Evolutionary conservation across 2,888 invertebrate genomes (phyloP), one percentile per base, ranked within the genome.

Genomic region (Neoscelio sp.): DNA sequence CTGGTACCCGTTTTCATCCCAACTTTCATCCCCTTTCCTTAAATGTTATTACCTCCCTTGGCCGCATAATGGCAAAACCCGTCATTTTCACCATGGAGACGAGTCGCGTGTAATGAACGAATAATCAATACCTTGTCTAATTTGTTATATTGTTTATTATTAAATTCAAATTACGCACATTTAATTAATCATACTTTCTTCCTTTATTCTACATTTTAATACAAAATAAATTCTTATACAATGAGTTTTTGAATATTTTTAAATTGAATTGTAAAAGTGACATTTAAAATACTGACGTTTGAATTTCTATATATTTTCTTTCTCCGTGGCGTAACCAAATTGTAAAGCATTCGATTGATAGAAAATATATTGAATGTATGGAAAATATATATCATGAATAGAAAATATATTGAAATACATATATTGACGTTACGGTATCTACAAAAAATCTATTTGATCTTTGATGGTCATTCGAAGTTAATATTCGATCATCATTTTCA

Each of bases 1-100:
- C 81, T 74, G 42, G 70, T 65, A 70, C 76, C 80, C 52, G 76
- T 76, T 60, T 67, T 52, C 58, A 46, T 56, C 62, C 76, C 40
- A 42, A 56, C 62, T 40, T 75, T 52, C 65, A 68, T 62, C 68
- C 79, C 62, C 67, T 52, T 67, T 52, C 58, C 68, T 65, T 54
- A 82, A 82, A 77, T 71, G 80, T 78, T 75, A 81, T 82, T 82
- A 81, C 80, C 65, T 20, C 76, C 60, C 50, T 68, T 54, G 54
- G 67, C 60, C 77, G 54, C 74, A 67, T 74, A 67, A 75, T 60
- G 64, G 33, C 33, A 58, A 33, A 26, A 28, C 54, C 50, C 73
- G 70, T 80, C 77, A 78, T 77, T 78, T 62, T 74, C 48, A 28
- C 13, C 30, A 42, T 13, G 17, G 38, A 46, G 46, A 54, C 10